Conservation (phyloP, 2,888 invertebrate species). For the Pristionchus maxplancki region DNA sequence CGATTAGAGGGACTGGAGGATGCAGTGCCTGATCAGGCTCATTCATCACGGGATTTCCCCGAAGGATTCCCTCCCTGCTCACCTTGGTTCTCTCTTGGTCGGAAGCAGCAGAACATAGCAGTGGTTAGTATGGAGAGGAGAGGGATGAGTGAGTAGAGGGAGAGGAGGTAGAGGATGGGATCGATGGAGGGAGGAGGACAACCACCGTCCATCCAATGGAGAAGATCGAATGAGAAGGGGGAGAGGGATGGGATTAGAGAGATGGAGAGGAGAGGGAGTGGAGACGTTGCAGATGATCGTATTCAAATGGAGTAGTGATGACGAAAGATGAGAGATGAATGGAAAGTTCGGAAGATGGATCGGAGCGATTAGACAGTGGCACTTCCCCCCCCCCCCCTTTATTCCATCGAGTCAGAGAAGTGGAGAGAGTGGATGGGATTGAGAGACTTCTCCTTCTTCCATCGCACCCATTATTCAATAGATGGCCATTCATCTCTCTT, state of each 20-base stretch:
- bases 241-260: neutral
- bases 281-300: neutral
- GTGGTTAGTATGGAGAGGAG: slow-evolving; percentile 25
- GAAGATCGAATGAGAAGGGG: neutral
- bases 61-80: neutral
- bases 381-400: neutral
- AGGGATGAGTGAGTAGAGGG: slow-evolving; percentile 16
- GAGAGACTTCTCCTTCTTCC: neutral
- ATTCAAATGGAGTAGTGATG: neutral
- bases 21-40: no score
- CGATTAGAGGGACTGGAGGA: neutral
- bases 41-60: no score
- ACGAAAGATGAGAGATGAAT: neutral
- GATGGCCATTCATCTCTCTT: slow-evolving; percentile 25
- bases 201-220: neutral
- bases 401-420: neutral
- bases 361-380: neutral
- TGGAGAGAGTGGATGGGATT: neutral
- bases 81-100: neutral
- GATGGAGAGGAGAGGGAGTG: neutral
- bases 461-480: neutral
- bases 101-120: slow-evolving; percentile 9
- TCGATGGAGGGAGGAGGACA: neutral
- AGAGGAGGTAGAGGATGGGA: neutral
- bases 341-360: slow-evolving; percentile 17